Conservation (phyloP, 2,113 vertebrate genomes). For the Carlito syrichta region DNA sequence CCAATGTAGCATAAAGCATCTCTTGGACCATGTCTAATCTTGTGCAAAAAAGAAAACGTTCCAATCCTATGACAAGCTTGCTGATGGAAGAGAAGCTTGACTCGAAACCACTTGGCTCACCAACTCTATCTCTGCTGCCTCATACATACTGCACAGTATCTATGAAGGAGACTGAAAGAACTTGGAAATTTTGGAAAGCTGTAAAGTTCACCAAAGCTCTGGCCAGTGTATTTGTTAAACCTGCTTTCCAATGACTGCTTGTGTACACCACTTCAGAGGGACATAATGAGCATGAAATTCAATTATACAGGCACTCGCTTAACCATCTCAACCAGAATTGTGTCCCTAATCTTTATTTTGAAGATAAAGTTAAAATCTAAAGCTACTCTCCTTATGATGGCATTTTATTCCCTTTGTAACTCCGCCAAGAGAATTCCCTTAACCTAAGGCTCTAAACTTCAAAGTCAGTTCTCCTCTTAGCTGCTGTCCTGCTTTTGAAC, state of each 20-base stretch:
- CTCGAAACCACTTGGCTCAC: background rate
- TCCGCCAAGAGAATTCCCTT: slow-evolving; percentile 71
- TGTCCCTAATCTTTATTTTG: slow-evolving; percentile 88
- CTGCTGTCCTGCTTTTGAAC: slow-evolving; percentile 49
- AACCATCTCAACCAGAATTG: slow-evolving; percentile 86
- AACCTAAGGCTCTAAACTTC: slow-evolving; percentile 66
- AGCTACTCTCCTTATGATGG: slow-evolving; percentile 73
- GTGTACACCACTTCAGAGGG: slow-evolving; percentile 95
- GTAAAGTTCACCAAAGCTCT: slow-evolving; percentile 82
- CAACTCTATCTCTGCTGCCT: background rate
- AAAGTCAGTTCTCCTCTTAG: slow-evolving; percentile 61
- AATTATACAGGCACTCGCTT: slow-evolving; percentile 89
- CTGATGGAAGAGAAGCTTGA: background rate
- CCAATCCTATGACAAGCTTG: background rate
- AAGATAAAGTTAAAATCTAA: slow-evolving; percentile 75
- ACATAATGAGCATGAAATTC: slow-evolving; percentile 93
- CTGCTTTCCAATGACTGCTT: slow-evolving; percentile 94
- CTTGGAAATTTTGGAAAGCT: slow-evolving; percentile 48
- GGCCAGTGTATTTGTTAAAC: slow-evolving; percentile 80
- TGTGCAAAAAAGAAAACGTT: background rate
- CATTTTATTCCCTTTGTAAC: slow-evolving; percentile 76
- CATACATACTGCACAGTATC: fast-evolving
- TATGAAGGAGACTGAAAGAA: background rate
- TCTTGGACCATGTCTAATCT: background rate
- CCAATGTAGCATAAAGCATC: background rate